Evolutionary conservation across 2,888 invertebrate species (phyloP).

Genomic region (Selenia dentaria): DNA sequence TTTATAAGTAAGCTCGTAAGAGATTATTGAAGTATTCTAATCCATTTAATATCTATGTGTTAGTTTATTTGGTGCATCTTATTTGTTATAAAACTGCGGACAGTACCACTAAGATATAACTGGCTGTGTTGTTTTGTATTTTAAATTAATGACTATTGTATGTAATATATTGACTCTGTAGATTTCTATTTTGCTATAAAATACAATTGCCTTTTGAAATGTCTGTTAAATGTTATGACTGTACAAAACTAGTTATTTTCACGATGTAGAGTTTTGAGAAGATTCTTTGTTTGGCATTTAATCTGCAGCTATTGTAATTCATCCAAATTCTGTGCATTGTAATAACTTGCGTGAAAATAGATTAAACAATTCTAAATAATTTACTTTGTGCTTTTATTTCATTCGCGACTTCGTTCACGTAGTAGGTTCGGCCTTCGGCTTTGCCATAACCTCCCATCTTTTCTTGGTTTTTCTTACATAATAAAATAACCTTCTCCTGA

Average conservation of each 20-base stretch:
- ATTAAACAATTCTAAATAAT: constrained; percentile 50
- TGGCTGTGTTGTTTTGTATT: constrained; percentile 20
- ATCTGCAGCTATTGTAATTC: constrained; percentile 26
- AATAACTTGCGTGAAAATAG: constrained; percentile 39
- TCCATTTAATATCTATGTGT: too few species aligned
- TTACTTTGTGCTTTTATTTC: constrained; percentile 29
- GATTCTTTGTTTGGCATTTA: constrained; percentile 21
- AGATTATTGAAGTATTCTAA: too few species aligned
- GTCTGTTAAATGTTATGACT: constrained; percentile 6
- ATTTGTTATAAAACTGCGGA: background rate
- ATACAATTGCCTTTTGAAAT: constrained; percentile 15
- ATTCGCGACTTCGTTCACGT: too few species aligned
- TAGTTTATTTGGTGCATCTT: background rate
- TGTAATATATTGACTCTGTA: constrained; percentile 22
- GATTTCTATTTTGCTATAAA: constrained; percentile 26
- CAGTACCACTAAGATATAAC: constrained; percentile 10
- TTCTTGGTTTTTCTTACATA: too few species aligned
- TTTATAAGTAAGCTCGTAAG: too few species aligned
- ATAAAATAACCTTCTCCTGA: too few species aligned
- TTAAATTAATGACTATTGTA: constrained; percentile 7
- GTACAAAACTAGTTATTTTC: constrained; percentile 1
- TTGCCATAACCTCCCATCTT: too few species aligned
- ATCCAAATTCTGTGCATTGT: constrained; percentile 29
- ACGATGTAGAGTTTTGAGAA: background rate
- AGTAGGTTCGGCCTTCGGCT: too few species aligned